phyloP scores from a whole-genome alignment of 2,797 vertebrate genomes.

The Enteromius afrohamiltoni region DNA sequence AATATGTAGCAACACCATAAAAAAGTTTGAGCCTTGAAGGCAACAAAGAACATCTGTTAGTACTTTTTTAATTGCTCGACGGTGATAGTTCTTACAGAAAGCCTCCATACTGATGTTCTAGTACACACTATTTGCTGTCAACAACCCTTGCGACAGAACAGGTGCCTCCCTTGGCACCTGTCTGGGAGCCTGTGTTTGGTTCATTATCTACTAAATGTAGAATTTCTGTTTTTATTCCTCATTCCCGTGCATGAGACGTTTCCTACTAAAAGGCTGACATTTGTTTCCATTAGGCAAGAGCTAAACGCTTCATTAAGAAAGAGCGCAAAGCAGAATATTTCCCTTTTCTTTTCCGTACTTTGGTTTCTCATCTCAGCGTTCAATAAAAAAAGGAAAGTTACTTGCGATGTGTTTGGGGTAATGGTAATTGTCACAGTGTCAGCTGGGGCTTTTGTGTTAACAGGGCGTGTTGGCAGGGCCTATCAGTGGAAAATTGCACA shows the following conservation, averaged over 20 bases:
- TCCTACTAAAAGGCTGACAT: conserved; percentile 53
- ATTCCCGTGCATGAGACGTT: conserved; percentile 44
- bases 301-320: conserved; percentile 71
- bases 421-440: conserved; percentile 78
- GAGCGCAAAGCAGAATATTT: conserved; percentile 66
- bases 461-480: conserved; percentile 69
- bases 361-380: conserved; percentile 54
- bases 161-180: conserved; percentile 26
- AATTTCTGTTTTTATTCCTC: conserved; percentile 48
- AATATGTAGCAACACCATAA: neutral
- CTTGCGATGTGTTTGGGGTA: conserved; percentile 72
- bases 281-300: conserved; percentile 60
- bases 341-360: conserved; percentile 4
- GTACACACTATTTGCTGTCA: conserved; percentile 29
- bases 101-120: conserved; percentile 25
- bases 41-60: conserved; percentile 29
- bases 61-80: conserved; percentile 7
- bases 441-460: conserved; percentile 72
- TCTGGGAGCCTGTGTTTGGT: conserved; percentile 36
- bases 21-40: conserved; percentile 17
- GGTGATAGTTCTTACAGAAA: conserved; percentile 17
- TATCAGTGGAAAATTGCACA: conserved; percentile 78
- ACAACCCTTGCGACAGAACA: conserved; percentile 19
- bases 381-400: conserved; percentile 70
- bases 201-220: conserved; percentile 44